Conservation (phyloP, 2,888 invertebrate species). For the Fragum fragum region DNA sequence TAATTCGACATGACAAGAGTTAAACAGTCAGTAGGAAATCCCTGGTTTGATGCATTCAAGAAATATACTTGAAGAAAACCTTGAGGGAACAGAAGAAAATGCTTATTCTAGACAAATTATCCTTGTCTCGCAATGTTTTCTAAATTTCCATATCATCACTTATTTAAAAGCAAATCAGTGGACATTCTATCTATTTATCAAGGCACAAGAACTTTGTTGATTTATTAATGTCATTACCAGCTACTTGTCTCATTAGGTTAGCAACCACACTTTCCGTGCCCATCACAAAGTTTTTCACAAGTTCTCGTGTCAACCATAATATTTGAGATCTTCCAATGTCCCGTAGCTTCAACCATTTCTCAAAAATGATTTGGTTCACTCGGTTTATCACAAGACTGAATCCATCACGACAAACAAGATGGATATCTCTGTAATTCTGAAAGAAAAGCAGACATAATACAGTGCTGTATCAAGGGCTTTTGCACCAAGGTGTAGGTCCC, state of each 20-base stretch:
- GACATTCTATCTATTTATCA: no score
- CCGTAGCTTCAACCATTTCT: slow-evolving; percentile 95
- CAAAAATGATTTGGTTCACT: slow-evolving; percentile 94
- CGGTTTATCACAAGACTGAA: slow-evolving; percentile 93
- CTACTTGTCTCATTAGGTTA: slow-evolving; percentile 96
- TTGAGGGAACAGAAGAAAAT: background rate
- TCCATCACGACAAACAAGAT: slow-evolving; percentile 96
- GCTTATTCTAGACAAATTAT: background rate
- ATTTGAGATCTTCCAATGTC: slow-evolving; percentile 93
- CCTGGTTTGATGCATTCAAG: no score
- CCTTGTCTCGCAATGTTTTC: slow-evolving; percentile 10
- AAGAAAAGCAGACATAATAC: slow-evolving; percentile 38
- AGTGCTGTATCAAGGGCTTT: no score
- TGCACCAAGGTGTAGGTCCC: no score
- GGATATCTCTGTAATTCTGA: slow-evolving; percentile 95
- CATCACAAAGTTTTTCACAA: slow-evolving; percentile 95
- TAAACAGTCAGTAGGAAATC: no score
- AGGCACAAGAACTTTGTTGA: no score
- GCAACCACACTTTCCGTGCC: slow-evolving; percentile 96
- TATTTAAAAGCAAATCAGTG: no score
- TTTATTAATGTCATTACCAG: slow-evolving; percentile 88
- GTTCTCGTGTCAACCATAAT: slow-evolving; percentile 96
- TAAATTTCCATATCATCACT: no score
- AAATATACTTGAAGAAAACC: no score
- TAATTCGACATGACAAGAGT: no score